phyloP scores from a whole-genome alignment of 2,797 vertebrate genomes.

The Spizella passerina region DNA sequence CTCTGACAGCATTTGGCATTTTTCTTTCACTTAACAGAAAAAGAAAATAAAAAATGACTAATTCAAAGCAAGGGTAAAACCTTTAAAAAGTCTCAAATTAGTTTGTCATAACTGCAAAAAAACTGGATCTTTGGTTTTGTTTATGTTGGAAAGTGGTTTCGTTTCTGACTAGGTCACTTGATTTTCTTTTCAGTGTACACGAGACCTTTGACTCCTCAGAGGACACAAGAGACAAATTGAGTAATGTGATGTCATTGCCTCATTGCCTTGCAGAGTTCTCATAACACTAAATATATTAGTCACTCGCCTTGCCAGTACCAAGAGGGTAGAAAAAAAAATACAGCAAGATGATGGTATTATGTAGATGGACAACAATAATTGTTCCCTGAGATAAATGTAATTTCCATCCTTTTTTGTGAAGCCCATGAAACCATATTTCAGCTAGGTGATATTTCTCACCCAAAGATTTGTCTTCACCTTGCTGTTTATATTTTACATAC shows the following conservation, averaged over 20 bases:
- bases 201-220: slow-evolving; percentile 69
- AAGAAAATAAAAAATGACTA: slow-evolving; percentile 26
- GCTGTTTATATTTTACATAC: background rate
- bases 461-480: background rate
- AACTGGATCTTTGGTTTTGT: slow-evolving; percentile 58
- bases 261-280: slow-evolving; percentile 68
- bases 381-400: background rate
- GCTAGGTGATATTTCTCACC: background rate
- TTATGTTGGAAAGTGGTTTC: slow-evolving; percentile 67
- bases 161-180: slow-evolving; percentile 67
- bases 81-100: slow-evolving; percentile 45
- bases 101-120: slow-evolving; percentile 65
- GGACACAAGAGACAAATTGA: slow-evolving; percentile 70
- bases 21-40: slow-evolving; percentile 14
- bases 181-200: slow-evolving; percentile 66
- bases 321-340: slow-evolving; percentile 39
- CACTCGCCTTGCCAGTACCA: slow-evolving; percentile 48
- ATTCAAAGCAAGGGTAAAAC: slow-evolving; percentile 56
- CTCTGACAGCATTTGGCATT: slow-evolving; percentile 17
- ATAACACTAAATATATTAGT: slow-evolving; percentile 69
- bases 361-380: background rate
- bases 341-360: background rate
- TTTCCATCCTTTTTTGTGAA: background rate
- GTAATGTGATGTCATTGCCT: slow-evolving; percentile 74
- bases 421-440: background rate